Evolutionary conservation across 1,140 invertebrate genomes (phyloP), one percentile per base, ranked within the genome.

Genomic region (Cydia splendana): DNA sequence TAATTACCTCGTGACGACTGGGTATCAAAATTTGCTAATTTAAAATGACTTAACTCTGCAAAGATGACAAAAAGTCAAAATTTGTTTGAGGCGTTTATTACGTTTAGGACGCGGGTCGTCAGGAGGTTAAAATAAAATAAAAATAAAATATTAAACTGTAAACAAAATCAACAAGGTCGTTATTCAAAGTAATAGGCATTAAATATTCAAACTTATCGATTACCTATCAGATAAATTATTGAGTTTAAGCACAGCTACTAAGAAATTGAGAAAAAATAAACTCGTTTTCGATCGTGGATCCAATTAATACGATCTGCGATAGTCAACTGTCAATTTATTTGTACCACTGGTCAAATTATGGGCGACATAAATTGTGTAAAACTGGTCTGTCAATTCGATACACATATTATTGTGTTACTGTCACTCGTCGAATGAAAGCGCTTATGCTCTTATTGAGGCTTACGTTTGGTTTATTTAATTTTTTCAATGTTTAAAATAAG

Each of bases 321-420:
- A 53, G 75, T 6, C 48, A 67, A 48, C 76, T 67, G 79, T 80
- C 79, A 80, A 48, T 80, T 80, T 48, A 53, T 69, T 80, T 67
- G 48, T 77, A 73, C 28, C 53, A 74, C 73, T 71, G 67, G 34
- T 38, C 30, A 42, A 71, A 38, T 71, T 71, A 71, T 71, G n/a
- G 30, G 2, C 18, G 67, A 38, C 67, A 71, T 71, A 7, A 71
- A 18, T 42, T 42, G n/a, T n/a, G 18, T 38, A 71, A 38, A 38
- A 67, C 30, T 67, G 12, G 28, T 38, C 67, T 71, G 67, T 71
- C 34, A 42, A 71, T 38, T 71, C 15, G 24, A 38, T 42, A 38
- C 30, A 38, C 15, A 42, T 71, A 38, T n/a, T 38, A 24, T n/a
- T 62, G 18, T 6, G 51, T 18, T 18, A 18, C 15, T 53, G 51